Base-by-base conservation (phyloP, 2,888 invertebrate species). In the Dryobota labecula region DNA sequence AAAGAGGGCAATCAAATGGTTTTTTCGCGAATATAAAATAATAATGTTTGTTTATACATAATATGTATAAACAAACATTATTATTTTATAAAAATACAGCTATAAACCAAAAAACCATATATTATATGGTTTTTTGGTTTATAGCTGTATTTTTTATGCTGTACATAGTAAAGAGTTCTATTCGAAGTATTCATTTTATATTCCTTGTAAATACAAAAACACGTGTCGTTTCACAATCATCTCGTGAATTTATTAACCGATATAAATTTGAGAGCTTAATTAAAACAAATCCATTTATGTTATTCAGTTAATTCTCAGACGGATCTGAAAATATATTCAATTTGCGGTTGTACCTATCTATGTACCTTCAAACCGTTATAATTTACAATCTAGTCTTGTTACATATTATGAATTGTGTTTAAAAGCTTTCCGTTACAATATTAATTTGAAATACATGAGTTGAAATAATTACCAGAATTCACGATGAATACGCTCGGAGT, bases 301-400 rank as follows among this genome's bases (percentile, higher is more conserved):
- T 53, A 36, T 54, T 27, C 24, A 45, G 45, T 36, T 45, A 5
- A 27, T 38, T 45, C 30, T n/a, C 27, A 8, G 27, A 36, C 36
- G 8, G 36, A 20, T 13, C 24, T 43, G 70, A n/a, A 53, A 54
- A 36, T 51, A 45, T 1, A 54, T 54, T n/a, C 13, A 18, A 53
- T 53, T 69, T 24, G 3, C 20, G 43, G n/a, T 36, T n/a, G n/a
- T n/a, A 8, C 33, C 24, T 24, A 49, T 8, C 8, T 45, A 20
- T 9, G 18, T 6, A 45, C 20, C 27, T 27, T 20, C 33, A 18
- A 62, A 33, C 20, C n/a, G 13, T 65, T 65, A 20, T 27, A 45
- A 62, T 66, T 62, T 15, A 20, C 27, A 54, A 20, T 54, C 20
- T 51, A 49, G 36, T 36, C 24, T 62, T 60, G 30, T 62, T 43